A percentile compares a stretch with the other conserved stretches of the same genome.
phyloP scores from a whole-genome alignment of 2,113 vertebrate species.

The Mandrillus leucophaeus region DNA sequence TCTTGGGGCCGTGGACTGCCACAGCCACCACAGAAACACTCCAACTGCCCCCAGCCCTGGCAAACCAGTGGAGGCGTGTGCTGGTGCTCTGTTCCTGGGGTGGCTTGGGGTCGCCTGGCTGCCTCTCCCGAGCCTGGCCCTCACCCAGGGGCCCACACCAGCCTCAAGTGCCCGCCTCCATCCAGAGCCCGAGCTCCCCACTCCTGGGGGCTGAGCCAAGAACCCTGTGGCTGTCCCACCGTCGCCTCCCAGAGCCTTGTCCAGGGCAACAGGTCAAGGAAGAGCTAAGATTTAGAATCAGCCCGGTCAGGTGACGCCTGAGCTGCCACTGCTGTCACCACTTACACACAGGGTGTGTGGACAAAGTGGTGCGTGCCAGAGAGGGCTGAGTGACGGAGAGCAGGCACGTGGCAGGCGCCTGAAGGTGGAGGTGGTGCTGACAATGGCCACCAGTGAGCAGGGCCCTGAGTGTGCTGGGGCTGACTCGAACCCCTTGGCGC shows the following conservation, averaged over 20 bases:
- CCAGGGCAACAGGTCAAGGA: not conserved
- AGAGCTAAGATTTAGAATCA: too few relatives aligned
- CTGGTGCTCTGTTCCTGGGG: not conserved
- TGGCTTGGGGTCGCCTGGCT: not conserved
- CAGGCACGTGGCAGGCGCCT: not conserved
- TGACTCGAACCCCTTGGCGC: fast-evolving
- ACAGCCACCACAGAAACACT: fast-evolving
- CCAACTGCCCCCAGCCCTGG: fast-evolving
- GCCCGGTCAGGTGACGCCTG: not conserved
- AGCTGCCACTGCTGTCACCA: not conserved
- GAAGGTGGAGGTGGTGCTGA: fast-evolving
- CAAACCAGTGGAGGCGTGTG: fast-evolving
- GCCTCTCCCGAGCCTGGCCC: not conserved
- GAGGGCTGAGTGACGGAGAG: fast-evolving
- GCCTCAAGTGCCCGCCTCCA: not conserved
- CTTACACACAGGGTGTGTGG: not conserved
- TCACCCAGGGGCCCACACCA: fast-evolving
- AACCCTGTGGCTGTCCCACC: fast-evolving
- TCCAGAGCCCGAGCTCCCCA: not conserved
- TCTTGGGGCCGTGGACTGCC: not conserved
- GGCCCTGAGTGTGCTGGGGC: not conserved
- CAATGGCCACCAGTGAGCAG: not conserved
- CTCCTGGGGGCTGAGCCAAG: not conserved
- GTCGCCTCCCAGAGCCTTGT: fast-evolving
- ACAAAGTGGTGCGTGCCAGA: not conserved